Percentiles rank a stretch among this genome's conserved stretches.
phyloP scores from a whole-genome alignment of 2,888 invertebrate genomes.

The Pammene fasciana region DNA sequence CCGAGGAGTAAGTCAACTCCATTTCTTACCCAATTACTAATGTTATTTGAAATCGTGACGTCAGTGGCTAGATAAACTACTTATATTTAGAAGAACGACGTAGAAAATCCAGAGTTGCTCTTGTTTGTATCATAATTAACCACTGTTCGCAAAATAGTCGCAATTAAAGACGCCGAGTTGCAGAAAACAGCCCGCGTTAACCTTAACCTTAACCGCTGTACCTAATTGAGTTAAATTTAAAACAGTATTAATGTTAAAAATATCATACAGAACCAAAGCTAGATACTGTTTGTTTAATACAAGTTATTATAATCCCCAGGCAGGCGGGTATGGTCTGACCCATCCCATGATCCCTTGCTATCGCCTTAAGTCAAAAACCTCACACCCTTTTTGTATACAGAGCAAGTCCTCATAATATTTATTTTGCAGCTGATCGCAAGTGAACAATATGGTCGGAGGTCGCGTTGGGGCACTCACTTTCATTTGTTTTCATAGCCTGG shows the following conservation, averaged over 20 bases:
- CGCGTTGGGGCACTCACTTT: conserved; percentile 13
- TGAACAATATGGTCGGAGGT: conserved; percentile 20
- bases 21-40: conserved; percentile 15
- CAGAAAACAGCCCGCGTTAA: no score
- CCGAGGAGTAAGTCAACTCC: conserved; percentile 21
- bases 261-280: no score
- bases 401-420: conserved; percentile 24
- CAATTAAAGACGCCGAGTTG: no score
- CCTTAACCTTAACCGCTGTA: no score
- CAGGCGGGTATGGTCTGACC: neutral
- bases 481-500: conserved; percentile 34
- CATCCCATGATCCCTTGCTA: neutral
- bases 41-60: conserved; percentile 22
- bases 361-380: conserved; percentile 1
- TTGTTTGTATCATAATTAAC: no score
- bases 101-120: no score
- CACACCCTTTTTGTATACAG: conserved; percentile 6
- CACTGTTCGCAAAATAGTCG: no score
- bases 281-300: neutral
- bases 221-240: no score
- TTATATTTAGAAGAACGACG: neutral
- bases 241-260: no score
- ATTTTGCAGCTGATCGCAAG: conserved; percentile 14
- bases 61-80: conserved; percentile 1
- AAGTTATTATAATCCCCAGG: neutral